A percentile compares a stretch with the other conserved stretches of the same genome.
Conservation (phyloP, 2,888 invertebrate species). For the Ethmia dodecea region DNA sequence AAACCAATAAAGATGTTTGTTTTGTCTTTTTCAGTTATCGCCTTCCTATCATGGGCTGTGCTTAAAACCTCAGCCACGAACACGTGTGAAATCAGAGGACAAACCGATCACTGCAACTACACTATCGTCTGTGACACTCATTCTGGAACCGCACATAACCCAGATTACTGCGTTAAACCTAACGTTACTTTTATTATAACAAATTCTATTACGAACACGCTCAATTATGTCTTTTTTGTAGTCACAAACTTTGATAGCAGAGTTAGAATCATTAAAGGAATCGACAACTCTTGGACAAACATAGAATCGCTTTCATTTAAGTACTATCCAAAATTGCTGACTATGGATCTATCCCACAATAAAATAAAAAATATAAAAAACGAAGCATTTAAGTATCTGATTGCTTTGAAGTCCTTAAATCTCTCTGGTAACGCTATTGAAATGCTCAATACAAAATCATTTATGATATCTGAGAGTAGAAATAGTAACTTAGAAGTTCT, state of each 20-base stretch:
- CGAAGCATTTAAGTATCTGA: conserved; percentile 40
- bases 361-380: conserved; percentile 34
- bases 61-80: conserved; percentile 21
- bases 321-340: conserved; percentile 37
- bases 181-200: conserved; percentile 42
- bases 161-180: conserved; percentile 31
- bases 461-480: conserved; percentile 28
- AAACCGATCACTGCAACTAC: conserved; percentile 35
- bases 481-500: conserved; percentile 27
- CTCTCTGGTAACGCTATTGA: conserved; percentile 46
- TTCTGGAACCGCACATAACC: conserved; percentile 32
- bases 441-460: conserved; percentile 29
- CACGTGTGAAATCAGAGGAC: conserved; percentile 25
- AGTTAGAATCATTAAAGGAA: conserved; percentile 40
- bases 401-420: conserved; percentile 33
- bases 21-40: conserved; percentile 24
- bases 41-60: conserved; percentile 18
- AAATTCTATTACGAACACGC: conserved; percentile 22
- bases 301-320: conserved; percentile 38
- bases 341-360: conserved; percentile 41
- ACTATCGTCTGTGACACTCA: conserved; percentile 34
- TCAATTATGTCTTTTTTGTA: conserved; percentile 45
- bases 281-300: conserved; percentile 35
- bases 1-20: too few species aligned
- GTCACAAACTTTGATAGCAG: conserved; percentile 57